Percentiles rank a stretch among this genome's conserved stretches.
Conservation (phyloP, 2,797 vertebrate genomes). For the Pelochelys cantorii region DNA sequence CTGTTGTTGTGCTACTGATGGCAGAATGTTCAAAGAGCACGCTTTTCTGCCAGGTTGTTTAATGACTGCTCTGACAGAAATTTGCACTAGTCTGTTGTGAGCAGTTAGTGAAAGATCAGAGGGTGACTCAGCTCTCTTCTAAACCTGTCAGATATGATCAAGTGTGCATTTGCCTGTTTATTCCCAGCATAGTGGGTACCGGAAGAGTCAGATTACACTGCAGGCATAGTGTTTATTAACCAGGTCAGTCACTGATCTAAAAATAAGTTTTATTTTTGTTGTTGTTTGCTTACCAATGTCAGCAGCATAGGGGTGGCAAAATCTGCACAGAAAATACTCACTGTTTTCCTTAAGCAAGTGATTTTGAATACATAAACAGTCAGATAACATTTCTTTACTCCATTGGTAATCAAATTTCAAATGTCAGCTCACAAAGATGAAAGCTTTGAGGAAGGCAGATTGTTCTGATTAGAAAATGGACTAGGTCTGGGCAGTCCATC, state of each 20-base stretch:
- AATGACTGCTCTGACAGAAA: neutral
- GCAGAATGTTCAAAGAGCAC: neutral
- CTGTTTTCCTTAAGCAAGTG: constrained; percentile 30
- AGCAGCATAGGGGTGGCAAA: constrained; percentile 33
- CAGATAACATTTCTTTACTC: neutral
- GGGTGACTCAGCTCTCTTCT: constrained; percentile 78
- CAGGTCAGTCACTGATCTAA: constrained; percentile 54
- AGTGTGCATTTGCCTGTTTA: constrained; percentile 65
- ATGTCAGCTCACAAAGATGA: neutral
- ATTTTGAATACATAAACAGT: constrained; percentile 2
- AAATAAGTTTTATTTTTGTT: constrained; percentile 64
- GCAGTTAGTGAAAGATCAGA: constrained; percentile 21
- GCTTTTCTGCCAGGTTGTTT: neutral
- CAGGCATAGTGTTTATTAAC: constrained; percentile 62
- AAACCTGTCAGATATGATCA: constrained; percentile 30
- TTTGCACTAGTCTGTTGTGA: constrained; percentile 14
- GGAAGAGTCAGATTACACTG: constrained; percentile 66
- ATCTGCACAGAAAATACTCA: neutral
- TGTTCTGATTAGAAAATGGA: constrained; percentile 3
- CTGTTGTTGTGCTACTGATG: accelerated
- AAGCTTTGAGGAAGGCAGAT: constrained; percentile 11
- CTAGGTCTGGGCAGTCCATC: neutral
- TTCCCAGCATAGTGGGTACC: constrained; percentile 65
- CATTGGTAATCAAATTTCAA: neutral
- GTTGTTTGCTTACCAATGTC: neutral